Evolutionary conservation across 2,113 vertebrate species (phyloP), one percentile per base, ranked within the genome.

Genomic region (Mirza zaza): DNA sequence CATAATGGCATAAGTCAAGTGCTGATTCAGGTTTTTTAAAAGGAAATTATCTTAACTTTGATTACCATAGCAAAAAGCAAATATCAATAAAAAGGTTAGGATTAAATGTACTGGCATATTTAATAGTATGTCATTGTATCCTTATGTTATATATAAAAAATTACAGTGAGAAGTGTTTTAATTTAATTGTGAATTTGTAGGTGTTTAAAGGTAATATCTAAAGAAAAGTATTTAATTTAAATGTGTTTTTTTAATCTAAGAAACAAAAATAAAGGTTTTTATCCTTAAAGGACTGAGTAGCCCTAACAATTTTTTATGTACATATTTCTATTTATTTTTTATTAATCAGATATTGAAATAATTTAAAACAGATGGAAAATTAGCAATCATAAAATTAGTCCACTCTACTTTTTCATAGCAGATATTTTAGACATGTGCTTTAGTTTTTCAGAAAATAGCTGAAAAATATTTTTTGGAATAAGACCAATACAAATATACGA

Each of bases 21-120:
- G 87, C 52, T 87, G 80, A 96, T 67, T 90, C 57, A 87, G 34
- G 3, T 8, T 45, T 87, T 87, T 70, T 92, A 20, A 68, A 87
- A 90, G 67, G 80, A 93, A 95, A 88, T 12, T 0, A 17, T 85
- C 88, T 55, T 68, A 81, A 81, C 32, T 87, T 83, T 90, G 76
- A 95, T 79, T 85, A 68, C 23, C 39, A 94, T 93, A 96, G n/a
- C n/a, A 55, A 91, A 96, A 82, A 57, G 67, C 8, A 77, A 91
- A 57, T 42, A 67, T 95, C 23, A 50, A 39, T 87, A 55, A 48
- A 71, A 91, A 93, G 10, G 4, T 61, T 77, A 82, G 23, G 10
- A 32, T 90, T 85, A 90, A 94, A 45, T 90, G 42, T 4, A 45
- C 8, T 87, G 50, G 36, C 29, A 12, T 92, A 67, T 81, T 71